Conservation (phyloP, 2,797 vertebrate genomes). For the Chaetophractus vellerosus region DNA sequence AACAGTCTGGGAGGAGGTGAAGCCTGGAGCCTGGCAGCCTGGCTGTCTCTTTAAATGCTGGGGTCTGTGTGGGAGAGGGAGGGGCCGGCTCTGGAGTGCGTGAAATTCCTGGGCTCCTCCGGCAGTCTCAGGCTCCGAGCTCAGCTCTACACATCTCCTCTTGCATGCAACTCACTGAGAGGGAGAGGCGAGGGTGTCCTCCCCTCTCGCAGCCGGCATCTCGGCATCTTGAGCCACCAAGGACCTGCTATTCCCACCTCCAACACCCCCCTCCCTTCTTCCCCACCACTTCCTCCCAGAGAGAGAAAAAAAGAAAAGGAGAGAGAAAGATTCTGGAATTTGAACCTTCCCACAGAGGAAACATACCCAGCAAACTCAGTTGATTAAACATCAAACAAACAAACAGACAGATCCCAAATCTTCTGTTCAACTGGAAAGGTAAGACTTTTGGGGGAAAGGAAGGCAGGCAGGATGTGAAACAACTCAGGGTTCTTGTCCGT, state of each 20-base stretch:
- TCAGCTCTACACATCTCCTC: conserved; percentile 90
- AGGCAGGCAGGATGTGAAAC: conserved; percentile 58
- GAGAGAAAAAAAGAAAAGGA: conserved; percentile 49
- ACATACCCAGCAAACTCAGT: conserved; percentile 84
- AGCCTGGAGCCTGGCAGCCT: conserved; percentile 74
- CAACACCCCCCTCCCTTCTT: conserved; percentile 49
- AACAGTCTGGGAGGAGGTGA: conserved; percentile 76
- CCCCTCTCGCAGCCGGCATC: conserved; percentile 52
- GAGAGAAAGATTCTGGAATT: conserved; percentile 85
- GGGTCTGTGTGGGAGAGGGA: conserved; percentile 92
- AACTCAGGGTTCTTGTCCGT: conserved; percentile 57
- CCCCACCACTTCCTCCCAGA: conserved; percentile 80
- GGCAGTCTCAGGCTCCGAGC: conserved; percentile 91
- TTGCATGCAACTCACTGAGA: conserved; percentile 82
- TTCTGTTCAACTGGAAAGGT: conserved; percentile 83
- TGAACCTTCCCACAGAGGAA: conserved; percentile 86
- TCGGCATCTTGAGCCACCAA: conserved; percentile 75
- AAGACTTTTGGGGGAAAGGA: conserved; percentile 76
- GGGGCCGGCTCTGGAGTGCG: conserved; percentile 91
- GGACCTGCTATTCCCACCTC: conserved; percentile 76
- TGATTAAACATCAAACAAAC: conserved; percentile 84
- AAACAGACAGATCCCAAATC: conserved; percentile 78
- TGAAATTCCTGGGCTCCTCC: conserved; percentile 93
- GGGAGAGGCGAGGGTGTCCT: conserved; percentile 81
- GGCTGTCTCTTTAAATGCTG: conserved; percentile 95